Evolutionary conservation across 2,888 invertebrate species (phyloP).

Genomic region (Lasiommata megera): DNA sequence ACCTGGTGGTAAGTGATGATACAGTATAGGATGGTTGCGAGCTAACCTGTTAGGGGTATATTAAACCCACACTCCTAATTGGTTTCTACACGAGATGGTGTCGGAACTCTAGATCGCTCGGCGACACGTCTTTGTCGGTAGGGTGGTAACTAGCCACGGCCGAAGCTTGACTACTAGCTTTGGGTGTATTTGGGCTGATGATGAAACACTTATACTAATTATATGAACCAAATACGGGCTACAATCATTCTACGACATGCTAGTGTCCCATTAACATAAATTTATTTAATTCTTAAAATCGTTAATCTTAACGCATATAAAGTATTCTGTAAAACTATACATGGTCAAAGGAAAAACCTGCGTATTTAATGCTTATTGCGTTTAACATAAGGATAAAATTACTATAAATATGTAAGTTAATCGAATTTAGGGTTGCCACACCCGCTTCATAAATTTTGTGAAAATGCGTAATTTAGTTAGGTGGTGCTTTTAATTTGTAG

Average conservation of each 20-base stretch:
- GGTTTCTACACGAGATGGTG: too few relatives aligned
- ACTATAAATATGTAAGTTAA: slow-evolving; percentile 1
- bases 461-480: background rate
- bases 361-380: slow-evolving; percentile 4
- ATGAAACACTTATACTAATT: slow-evolving; percentile 26
- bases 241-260: slow-evolving; percentile 25
- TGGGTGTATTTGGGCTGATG: too few relatives aligned
- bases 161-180: too few relatives aligned
- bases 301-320: slow-evolving; percentile 34
- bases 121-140: too few relatives aligned
- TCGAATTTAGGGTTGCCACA: background rate
- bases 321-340: slow-evolving; percentile 21
- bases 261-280: slow-evolving; percentile 34
- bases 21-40: too few relatives aligned
- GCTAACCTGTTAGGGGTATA: too few relatives aligned
- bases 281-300: slow-evolving; percentile 36
- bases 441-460: background rate
- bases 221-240: slow-evolving; percentile 26
- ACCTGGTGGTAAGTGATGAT: too few relatives aligned
- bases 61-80: too few relatives aligned
- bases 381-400: slow-evolving; percentile 14
- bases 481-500: too few relatives aligned
- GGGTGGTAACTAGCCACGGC: too few relatives aligned
- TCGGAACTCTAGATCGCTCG: too few relatives aligned
- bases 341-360: slow-evolving; percentile 13